Conservation (phyloP, 2,113 vertebrate species). For the Carassius gibelio region DNA sequence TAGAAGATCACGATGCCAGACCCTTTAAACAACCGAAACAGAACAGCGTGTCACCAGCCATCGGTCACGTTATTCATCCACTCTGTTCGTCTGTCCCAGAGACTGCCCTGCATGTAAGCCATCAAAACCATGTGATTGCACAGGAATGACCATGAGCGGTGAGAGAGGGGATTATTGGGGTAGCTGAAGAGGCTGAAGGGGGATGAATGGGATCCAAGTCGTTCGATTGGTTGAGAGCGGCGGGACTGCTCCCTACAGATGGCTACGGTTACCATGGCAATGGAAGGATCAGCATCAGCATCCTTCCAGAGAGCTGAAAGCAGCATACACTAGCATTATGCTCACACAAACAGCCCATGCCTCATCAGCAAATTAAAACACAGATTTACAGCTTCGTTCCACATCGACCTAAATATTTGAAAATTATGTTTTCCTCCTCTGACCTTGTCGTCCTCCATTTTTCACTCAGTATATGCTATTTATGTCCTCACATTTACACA, state of each 20-base stretch:
- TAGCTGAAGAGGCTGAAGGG: slow-evolving; percentile 32
- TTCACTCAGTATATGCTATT: neutral
- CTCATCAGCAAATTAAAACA: slow-evolving; percentile 29
- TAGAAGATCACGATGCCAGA: slow-evolving; percentile 2
- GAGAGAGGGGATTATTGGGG: slow-evolving; percentile 64
- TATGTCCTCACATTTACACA: neutral
- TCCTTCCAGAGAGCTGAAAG: slow-evolving; percentile 37
- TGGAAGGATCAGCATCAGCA: slow-evolving; percentile 64
- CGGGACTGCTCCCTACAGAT: slow-evolving; percentile 73
- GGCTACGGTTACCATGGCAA: slow-evolving; percentile 69
- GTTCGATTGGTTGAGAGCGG: slow-evolving; percentile 63
- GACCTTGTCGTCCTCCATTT: neutral
- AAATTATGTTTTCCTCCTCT: neutral
- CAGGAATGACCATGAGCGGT: slow-evolving; percentile 47
- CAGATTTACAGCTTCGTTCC: neutral
- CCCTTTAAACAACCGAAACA: neutral
- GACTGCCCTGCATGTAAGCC: slow-evolving; percentile 59
- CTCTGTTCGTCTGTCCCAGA: slow-evolving; percentile 22
- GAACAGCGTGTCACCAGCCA: slow-evolving; percentile 1
- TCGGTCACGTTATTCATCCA: neutral
- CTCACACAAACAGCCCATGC: neutral
- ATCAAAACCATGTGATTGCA: slow-evolving; percentile 44
- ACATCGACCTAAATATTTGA: slow-evolving; percentile 1
- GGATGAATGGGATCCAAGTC: slow-evolving; percentile 44
- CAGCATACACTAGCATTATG: neutral